Conservation (phyloP, 2,113 vertebrate genomes). For the Oryzias javanicus region DNA sequence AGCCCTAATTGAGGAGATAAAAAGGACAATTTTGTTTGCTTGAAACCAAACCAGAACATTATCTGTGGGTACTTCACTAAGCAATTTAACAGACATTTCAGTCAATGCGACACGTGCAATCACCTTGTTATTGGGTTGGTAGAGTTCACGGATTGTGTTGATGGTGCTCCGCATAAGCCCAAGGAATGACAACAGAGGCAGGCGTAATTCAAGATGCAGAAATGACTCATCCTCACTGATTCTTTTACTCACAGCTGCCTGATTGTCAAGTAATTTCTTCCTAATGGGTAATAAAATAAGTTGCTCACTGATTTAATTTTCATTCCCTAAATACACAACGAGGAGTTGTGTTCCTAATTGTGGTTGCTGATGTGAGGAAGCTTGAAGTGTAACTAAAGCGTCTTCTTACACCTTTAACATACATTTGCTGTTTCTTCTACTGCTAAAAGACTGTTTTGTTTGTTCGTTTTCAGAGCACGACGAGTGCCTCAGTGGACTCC, state of each 20-base stretch:
- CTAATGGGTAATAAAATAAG: constrained; percentile 30
- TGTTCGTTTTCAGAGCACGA: constrained; percentile 84
- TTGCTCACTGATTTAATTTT: constrained; percentile 15
- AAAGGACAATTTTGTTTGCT: too few species aligned
- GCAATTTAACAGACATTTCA: too few species aligned
- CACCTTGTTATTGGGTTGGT: background rate
- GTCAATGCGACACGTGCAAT: too few species aligned
- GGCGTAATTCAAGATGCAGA: constrained; percentile 15
- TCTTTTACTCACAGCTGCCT: constrained; percentile 33
- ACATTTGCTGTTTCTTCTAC: background rate
- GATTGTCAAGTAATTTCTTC: constrained; percentile 30
- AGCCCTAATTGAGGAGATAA: too few species aligned
- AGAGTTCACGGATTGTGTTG: background rate
- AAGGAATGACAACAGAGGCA: constrained; percentile 28
- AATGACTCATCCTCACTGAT: constrained; percentile 25
- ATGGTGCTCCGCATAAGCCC: constrained; percentile 18
- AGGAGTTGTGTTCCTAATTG: constrained; percentile 21
- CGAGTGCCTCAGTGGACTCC: constrained; percentile 90
- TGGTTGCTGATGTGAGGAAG: constrained; percentile 8
- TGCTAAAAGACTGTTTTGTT: constrained; percentile 1
- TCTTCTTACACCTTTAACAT: constrained; percentile 2
- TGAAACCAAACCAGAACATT: too few species aligned
- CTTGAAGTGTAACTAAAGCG: background rate
- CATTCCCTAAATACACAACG: constrained; percentile 8
- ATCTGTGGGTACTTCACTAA: too few species aligned